Conservation (phyloP, 2,888 invertebrate genomes). For the Volucella zonaria region DNA sequence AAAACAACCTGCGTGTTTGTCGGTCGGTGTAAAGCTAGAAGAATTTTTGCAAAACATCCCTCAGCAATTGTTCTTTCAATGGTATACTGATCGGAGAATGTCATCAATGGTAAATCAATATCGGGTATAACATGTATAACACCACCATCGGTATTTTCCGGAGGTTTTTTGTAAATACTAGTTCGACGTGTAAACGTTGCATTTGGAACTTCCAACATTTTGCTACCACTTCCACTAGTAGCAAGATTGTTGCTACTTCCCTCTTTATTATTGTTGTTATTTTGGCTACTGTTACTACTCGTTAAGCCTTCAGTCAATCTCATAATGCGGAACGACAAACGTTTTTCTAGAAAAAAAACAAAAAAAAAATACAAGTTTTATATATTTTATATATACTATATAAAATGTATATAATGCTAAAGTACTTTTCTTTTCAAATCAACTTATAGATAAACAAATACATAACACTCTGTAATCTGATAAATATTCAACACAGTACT, state of each 20-base stretch:
- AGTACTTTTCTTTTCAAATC: no score
- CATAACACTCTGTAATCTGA: no score
- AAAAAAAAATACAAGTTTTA: background rate
- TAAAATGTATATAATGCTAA: no score
- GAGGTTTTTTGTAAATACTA: constrained; percentile 81
- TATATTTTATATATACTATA: no score
- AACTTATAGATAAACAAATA: no score
- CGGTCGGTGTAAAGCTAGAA: constrained; percentile 85
- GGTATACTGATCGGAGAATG: constrained; percentile 85
- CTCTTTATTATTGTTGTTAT: constrained; percentile 43
- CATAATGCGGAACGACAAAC: constrained; percentile 75
- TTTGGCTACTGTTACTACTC: constrained; percentile 49
- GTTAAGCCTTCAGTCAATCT: constrained; percentile 70
- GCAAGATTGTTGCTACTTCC: constrained; percentile 36
- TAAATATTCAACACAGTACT: background rate
- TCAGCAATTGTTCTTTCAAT: constrained; percentile 86
- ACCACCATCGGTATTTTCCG: constrained; percentile 82
- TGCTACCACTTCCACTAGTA: constrained; percentile 75
- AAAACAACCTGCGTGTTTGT: constrained; percentile 87
- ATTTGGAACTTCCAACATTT: constrained; percentile 78
- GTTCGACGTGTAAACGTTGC: constrained; percentile 80
- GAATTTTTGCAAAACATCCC: constrained; percentile 88
- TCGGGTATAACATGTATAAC: constrained; percentile 84
- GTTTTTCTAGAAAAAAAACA: constrained; percentile 62
- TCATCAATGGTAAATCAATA: constrained; percentile 83